These are phyloP conservation scores for Leptatherina wallacei DNA, from an alignment of 2,797 vertebrate species.

Conservation along the genomic window DNA sequence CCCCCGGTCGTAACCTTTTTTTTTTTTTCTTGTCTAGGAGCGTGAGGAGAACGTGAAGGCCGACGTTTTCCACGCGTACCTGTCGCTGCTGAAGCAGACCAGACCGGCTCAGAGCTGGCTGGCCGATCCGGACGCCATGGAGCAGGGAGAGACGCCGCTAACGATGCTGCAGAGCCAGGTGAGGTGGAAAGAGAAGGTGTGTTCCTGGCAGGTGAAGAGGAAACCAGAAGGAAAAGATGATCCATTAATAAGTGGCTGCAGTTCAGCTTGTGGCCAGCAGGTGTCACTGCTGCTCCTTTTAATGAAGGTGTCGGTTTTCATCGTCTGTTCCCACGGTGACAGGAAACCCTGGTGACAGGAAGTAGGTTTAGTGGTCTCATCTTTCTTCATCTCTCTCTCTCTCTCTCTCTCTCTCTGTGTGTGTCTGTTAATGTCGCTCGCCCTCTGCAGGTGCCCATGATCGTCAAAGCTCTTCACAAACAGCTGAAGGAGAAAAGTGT, in stretches of 20 bases:
- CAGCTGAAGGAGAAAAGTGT: constrained; percentile 99
- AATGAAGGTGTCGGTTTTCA: neutral
- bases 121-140: constrained; percentile 97
- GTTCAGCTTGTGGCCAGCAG: constrained; percentile 22
- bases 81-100: constrained; percentile 98
- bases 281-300: constrained; percentile 6
- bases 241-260: neutral
- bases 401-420: neutral
- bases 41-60: constrained; percentile 99
- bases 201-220: neutral
- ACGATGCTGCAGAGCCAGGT: constrained; percentile 98
- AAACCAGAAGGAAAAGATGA: too few relatives aligned
- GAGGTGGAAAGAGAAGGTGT: too few relatives aligned
- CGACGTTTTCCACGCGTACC: constrained; percentile 97
- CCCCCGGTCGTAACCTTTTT: neutral
- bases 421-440: constrained; percentile 19
- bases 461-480: constrained; percentile 97
- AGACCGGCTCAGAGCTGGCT: constrained; percentile 97
- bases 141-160: constrained; percentile 96
- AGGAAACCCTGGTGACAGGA: constrained; percentile 37
- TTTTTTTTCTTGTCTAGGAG: constrained; percentile 84
- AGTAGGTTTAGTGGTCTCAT: neutral
- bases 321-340: constrained; percentile 4
- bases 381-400: neutral
- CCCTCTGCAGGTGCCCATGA: constrained; percentile 92